Percentiles rank a stretch among this genome's conserved stretches.
Conservation (phyloP, 2,113 vertebrate species). For the Lagopus muta region DNA sequence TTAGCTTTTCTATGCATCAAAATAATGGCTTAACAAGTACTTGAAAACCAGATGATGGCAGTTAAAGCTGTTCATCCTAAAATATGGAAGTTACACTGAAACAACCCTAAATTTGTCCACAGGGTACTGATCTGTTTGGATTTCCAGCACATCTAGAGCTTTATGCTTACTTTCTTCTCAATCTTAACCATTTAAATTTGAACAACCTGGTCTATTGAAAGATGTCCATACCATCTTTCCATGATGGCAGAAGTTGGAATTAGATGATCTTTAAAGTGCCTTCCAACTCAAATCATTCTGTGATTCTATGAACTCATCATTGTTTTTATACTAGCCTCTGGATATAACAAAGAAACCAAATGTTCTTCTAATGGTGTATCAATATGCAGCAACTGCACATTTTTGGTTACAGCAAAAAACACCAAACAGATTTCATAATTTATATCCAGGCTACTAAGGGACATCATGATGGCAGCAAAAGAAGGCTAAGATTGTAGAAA, state of each 20-base stretch:
- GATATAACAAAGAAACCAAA: conserved; percentile 4
- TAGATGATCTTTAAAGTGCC: not conserved
- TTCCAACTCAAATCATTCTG: not conserved
- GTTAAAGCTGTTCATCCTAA: not conserved
- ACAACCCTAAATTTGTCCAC: not conserved
- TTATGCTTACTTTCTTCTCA: conserved; percentile 10
- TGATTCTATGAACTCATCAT: not conserved
- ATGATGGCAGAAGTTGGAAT: not conserved
- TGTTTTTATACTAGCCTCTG: conserved; percentile 20
- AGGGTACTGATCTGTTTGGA: not conserved
- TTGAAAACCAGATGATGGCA: not conserved
- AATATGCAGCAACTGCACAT: not conserved
- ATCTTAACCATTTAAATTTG: not conserved
- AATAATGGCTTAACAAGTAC: not conserved
- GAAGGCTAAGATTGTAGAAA: not conserved
- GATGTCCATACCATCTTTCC: not conserved
- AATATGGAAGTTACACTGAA: not conserved
- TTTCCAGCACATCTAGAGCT: conserved; percentile 12
- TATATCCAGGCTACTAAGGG: not conserved
- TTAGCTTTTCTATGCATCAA: not conserved
- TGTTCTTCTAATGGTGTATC: not conserved
- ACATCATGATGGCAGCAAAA: not conserved
- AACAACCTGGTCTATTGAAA: not conserved
- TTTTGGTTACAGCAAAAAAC: conserved; percentile 19
- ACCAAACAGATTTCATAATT: not conserved